phyloP scores from a whole-genome alignment of 2,113 vertebrate species.

The Sphaerodactylus townsendi region DNA sequence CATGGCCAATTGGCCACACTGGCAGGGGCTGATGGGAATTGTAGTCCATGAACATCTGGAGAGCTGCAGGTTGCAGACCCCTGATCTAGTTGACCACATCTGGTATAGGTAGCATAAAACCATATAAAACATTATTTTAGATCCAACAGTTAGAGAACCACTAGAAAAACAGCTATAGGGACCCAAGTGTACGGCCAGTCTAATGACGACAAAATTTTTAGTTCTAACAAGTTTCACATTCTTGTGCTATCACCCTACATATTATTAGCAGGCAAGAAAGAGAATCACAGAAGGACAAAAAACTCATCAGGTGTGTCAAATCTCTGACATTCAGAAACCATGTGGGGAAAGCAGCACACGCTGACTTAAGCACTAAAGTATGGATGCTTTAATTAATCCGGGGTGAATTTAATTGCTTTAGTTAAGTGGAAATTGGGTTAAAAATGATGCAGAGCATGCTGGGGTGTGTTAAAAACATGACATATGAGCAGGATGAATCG shows the following conservation, averaged over 20 bases:
- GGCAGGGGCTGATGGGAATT: too few species aligned
- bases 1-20: too few species aligned
- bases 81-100: not conserved
- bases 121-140: not conserved
- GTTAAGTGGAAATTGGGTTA: conserved; percentile 87
- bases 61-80: too few species aligned
- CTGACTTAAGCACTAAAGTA: conserved; percentile 85
- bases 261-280: conserved; percentile 67
- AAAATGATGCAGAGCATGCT: conserved; percentile 86
- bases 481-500: conserved; percentile 85
- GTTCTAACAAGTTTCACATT: conserved; percentile 24
- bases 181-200: not conserved
- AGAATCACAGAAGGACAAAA: conserved; percentile 77
- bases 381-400: conserved; percentile 86
- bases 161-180: not conserved
- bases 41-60: too few species aligned
- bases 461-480: conserved; percentile 88
- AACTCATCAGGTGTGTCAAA: conserved; percentile 84
- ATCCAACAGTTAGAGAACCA: not conserved
- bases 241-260: conserved; percentile 48
- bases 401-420: conserved; percentile 89
- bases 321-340: conserved; percentile 82
- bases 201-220: conserved; percentile 1
- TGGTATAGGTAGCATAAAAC: not conserved
- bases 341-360: conserved; percentile 78